phyloP scores from a whole-genome alignment of 2,888 invertebrate genomes.

The Dolomedes plantarius region DNA sequence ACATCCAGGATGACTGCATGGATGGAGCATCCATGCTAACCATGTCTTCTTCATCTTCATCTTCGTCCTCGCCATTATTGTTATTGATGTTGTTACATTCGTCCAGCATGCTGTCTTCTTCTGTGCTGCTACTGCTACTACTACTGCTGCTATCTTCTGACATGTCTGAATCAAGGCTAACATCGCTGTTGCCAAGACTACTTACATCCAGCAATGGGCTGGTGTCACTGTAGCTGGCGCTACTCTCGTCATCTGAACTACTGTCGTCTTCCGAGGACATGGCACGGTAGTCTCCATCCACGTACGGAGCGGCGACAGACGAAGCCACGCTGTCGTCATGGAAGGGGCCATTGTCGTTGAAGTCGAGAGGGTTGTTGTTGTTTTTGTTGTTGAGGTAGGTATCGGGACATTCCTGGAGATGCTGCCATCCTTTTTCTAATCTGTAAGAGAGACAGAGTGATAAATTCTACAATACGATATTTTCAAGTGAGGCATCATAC shows the following conservation, averaged over 20 bases:
- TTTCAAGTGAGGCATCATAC: too few relatives aligned
- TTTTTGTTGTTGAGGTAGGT: slow-evolving; percentile 59
- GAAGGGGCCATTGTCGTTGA: slow-evolving; percentile 35
- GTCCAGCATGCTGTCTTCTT: slow-evolving; percentile 32
- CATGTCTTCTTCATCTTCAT: slow-evolving; percentile 52
- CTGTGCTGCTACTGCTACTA: slow-evolving; percentile 34
- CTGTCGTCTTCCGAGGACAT: slow-evolving; percentile 59
- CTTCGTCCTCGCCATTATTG: slow-evolving; percentile 49
- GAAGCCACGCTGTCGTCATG: slow-evolving; percentile 57
- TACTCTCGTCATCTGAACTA: slow-evolving; percentile 63
- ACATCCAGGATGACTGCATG: slow-evolving; percentile 60
- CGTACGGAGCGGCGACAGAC: slow-evolving; percentile 37
- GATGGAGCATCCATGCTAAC: slow-evolving; percentile 42
- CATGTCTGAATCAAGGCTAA: slow-evolving; percentile 44
- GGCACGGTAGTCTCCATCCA: slow-evolving; percentile 59
- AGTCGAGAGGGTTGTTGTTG: slow-evolving; percentile 48
- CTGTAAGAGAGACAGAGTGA: not conserved
- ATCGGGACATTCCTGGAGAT: slow-evolving; percentile 61
- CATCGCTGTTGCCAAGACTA: slow-evolving; percentile 60
- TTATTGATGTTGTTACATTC: slow-evolving; percentile 38
- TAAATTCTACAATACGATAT: too few relatives aligned
- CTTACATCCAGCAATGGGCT: slow-evolving; percentile 67
- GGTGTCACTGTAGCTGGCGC: slow-evolving; percentile 62
- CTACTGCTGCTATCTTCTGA: slow-evolving; percentile 46
- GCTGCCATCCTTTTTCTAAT: slow-evolving; percentile 62